These are phyloP conservation scores for Lasioglossum malachurum DNA, from an alignment of 2,888 invertebrate species.

Conservation along the genomic window DNA sequence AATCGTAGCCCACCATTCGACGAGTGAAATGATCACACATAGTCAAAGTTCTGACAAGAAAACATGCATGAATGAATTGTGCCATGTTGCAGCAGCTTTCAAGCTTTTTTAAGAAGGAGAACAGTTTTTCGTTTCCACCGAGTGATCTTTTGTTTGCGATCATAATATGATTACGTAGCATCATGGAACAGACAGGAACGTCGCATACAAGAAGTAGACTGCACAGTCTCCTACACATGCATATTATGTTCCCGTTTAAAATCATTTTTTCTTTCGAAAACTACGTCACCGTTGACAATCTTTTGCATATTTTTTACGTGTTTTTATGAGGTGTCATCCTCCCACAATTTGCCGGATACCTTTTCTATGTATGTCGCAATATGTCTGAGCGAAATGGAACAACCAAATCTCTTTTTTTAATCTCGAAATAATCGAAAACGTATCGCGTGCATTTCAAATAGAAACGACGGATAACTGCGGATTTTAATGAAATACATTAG, in stretches of 20 bases:
- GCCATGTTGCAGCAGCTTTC: slow-evolving; percentile 13
- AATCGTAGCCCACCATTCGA: background rate
- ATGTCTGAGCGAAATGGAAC: background rate
- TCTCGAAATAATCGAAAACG: background rate
- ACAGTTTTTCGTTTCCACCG: background rate
- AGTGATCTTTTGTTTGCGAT: background rate
- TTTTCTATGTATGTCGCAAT: background rate
- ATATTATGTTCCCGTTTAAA: background rate
- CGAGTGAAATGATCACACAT: slow-evolving; percentile 2
- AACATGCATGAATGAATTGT: slow-evolving; percentile 16
- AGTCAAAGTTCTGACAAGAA: background rate
- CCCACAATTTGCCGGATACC: background rate
- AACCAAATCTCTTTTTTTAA: background rate
- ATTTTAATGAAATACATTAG: background rate
- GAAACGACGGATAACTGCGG: background rate
- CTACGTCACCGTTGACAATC: background rate
- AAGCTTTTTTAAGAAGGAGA: background rate
- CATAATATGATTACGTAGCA: background rate
- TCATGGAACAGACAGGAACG: background rate
- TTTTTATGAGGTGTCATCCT: background rate
- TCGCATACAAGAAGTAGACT: slow-evolving; percentile 1
- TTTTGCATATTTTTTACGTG: background rate
- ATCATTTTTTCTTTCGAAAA: background rate
- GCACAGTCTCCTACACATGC: background rate
- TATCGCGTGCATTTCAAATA: background rate